A percentile compares a stretch with the other conserved stretches of the same genome.
These are phyloP conservation scores for Loripinus fragilis DNA, from an alignment of 2,888 invertebrate species.

Conservation along the genomic window DNA sequence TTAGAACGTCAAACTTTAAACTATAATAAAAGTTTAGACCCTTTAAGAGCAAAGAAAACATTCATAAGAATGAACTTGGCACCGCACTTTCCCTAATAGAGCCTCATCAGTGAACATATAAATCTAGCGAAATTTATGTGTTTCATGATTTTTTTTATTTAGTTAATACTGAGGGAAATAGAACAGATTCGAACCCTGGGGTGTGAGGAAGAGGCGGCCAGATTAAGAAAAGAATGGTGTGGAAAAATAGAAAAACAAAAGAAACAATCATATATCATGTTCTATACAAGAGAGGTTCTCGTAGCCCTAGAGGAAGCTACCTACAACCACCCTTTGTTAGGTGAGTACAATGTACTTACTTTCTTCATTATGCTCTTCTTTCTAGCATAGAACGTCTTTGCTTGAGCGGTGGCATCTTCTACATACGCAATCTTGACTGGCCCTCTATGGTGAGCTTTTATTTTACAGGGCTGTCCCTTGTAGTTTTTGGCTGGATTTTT, in stretches of 20 bases:
- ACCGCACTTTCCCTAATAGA: too few relatives aligned
- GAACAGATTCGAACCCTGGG: neutral
- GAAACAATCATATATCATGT: slow-evolving; percentile 1
- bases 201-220: neutral
- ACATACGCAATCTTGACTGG: neutral
- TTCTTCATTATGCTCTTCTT: neutral
- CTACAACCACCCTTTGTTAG: neutral
- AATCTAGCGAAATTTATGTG: too few relatives aligned
- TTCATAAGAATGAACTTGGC: too few relatives aligned
- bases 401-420: neutral
- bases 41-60: too few relatives aligned
- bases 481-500: too few relatives aligned
- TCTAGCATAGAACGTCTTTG: neutral
- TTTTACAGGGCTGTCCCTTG: too few relatives aligned
- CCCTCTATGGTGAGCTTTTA: neutral
- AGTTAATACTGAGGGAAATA: neutral
- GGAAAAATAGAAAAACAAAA: neutral
- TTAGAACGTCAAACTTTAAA: too few relatives aligned
- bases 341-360: too few relatives aligned
- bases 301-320: neutral
- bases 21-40: too few relatives aligned
- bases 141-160: too few relatives aligned
- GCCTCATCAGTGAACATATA: too few relatives aligned
- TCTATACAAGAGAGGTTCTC: neutral
- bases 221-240: neutral